These are phyloP conservation scores for Orthonevra nobilis DNA, from an alignment of 2,888 invertebrate genomes.

Conservation along the genomic window DNA sequence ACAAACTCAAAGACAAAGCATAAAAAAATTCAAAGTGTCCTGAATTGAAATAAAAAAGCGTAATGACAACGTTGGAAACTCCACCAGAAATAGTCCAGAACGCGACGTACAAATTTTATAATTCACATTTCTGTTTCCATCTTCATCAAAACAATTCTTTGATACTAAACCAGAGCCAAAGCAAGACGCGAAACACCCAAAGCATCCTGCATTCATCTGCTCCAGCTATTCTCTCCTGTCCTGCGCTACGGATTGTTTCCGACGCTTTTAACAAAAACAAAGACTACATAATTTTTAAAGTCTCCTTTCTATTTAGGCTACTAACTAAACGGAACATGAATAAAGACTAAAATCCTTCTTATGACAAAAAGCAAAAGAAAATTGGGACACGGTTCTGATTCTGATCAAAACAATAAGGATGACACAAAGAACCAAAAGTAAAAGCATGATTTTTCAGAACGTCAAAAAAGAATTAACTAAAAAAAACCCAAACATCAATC, in stretches of 20 bases:
- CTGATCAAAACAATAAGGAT: neutral
- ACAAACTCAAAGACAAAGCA: too few relatives aligned
- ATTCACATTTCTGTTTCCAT: too few relatives aligned
- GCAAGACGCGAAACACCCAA: too few relatives aligned
- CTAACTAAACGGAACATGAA: slow-evolving; percentile 34
- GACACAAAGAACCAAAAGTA: neutral
- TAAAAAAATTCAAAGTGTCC: too few relatives aligned
- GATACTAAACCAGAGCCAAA: too few relatives aligned
- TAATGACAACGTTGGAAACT: too few relatives aligned
- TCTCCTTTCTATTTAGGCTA: slow-evolving; percentile 12
- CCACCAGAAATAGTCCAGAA: too few relatives aligned
- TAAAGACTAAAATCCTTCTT: slow-evolving; percentile 37
- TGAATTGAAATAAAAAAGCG: too few relatives aligned
- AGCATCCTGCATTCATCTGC: too few relatives aligned
- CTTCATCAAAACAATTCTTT: too few relatives aligned
- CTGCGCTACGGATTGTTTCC: slow-evolving; percentile 47
- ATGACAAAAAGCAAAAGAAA: slow-evolving; percentile 19
- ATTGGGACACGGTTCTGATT: slow-evolving; percentile 37
- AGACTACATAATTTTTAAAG: neutral
- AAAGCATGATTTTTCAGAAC: neutral
- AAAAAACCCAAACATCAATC: slow-evolving; percentile 1
- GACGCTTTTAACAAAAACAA: slow-evolving; percentile 26
- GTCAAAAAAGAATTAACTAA: neutral
- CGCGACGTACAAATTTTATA: too few relatives aligned
- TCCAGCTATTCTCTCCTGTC: slow-evolving; percentile 30